phyloP scores from a whole-genome alignment of 2,113 vertebrate genomes.

The Tetrax tetrax region DNA sequence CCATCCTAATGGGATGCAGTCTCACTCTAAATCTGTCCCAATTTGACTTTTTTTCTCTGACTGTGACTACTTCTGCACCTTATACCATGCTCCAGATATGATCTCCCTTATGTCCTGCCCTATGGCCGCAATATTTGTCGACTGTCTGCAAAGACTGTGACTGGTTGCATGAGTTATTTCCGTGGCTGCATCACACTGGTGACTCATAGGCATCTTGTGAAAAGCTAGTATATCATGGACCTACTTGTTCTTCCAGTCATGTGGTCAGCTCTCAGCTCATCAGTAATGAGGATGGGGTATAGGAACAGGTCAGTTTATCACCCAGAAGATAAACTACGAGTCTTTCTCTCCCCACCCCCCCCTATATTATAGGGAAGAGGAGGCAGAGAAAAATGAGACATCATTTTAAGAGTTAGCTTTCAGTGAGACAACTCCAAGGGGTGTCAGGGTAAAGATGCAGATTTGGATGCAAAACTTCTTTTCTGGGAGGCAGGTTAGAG shows the following conservation, averaged over 20 bases:
- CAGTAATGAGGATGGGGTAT: not conserved
- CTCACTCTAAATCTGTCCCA: not conserved
- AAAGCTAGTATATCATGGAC: conserved; percentile 31
- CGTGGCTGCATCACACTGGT: not conserved
- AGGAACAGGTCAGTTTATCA: conserved; percentile 3
- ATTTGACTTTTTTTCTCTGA: not conserved
- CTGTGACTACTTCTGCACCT: not conserved
- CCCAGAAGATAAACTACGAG: not conserved
- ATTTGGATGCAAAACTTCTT: conserved; percentile 5
- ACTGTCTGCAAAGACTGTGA: not conserved
- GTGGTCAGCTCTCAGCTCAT: conserved; percentile 8
- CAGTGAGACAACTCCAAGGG: not conserved
- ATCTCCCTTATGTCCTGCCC: conserved; percentile 4
- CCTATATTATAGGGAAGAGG: not conserved
- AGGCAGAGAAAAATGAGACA: not conserved
- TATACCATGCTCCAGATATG: not conserved
- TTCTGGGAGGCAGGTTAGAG: not conserved
- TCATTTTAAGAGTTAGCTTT: conserved; percentile 6
- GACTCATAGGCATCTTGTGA: conserved; percentile 37
- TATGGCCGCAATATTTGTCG: not conserved
- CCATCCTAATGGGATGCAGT: not conserved
- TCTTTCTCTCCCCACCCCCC: not conserved
- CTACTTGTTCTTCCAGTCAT: not conserved
- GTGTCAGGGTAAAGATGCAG: not conserved
- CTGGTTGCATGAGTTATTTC: conserved; percentile 41